Base-by-base conservation (phyloP, 2,888 invertebrate species). In the Tetragnatha montana region DNA sequence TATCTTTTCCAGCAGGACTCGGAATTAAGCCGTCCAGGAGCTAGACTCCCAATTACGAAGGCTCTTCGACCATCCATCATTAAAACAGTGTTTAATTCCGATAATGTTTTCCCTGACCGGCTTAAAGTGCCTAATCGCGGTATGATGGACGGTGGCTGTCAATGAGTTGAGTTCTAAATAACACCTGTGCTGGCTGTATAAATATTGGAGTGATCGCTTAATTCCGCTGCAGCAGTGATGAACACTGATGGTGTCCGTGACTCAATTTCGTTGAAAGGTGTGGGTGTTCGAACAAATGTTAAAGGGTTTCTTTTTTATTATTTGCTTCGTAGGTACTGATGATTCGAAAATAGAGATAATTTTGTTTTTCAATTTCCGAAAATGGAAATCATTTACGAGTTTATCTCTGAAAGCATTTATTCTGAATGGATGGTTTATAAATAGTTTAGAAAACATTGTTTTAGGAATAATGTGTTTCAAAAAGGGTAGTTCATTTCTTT, bases 81-180 rank as follows among this genome's bases (percentile, higher is more conserved):
- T 81, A 89, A 89, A 84, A 85, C 76, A 76, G 68, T 89, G 76
- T 89, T 89, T 89, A 89, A 89, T 89, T 89, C 75, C 85, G 85
- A 73, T 89, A 89, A 86, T 89, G 89, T 78, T 80, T 60, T 71
- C 73, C 78, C 83, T 71, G 75, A 51, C 50, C 51, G 10, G 68
- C 35, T 81, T 84, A 80, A 84, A 70, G 68, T 60, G 70, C 49
- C 81, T 84, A 89, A 89, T 89, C 88, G 73, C 19, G 21, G 2
- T 14, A n/a, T 89, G 89, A 89, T 89, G 76, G 74, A 89, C 81
- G 85, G 70, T 17, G 35, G 19, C 47, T 76, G 69, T 49, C 85
- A 78, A n/a, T 49, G 51, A 78, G 14, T 76, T 75, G 85, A 89
- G 89, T 19, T 70, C 50, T 49, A 84, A 81, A 89, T 89, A 89